Evolutionary conservation across 2,888 invertebrate genomes (phyloP).

Genomic region (Stomorhina lunata): DNA sequence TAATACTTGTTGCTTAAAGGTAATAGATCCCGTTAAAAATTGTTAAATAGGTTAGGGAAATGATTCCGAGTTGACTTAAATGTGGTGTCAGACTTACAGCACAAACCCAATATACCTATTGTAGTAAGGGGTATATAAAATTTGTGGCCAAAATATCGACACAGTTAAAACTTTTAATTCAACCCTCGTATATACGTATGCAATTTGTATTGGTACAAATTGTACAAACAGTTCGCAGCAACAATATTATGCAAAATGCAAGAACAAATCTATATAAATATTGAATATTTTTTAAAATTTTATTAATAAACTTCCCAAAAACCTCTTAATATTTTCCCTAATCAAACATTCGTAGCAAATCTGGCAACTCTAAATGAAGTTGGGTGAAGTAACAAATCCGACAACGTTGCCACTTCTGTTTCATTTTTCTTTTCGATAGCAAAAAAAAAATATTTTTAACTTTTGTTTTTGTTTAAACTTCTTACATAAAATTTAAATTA

Average conservation of each 20-base stretch:
- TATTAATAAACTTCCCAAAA: background rate
- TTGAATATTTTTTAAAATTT: background rate
- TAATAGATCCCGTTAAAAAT: too few relatives aligned
- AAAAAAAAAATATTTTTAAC: background rate
- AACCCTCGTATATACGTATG: background rate
- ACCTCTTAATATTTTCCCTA: background rate
- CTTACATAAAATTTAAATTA: conserved; percentile 20
- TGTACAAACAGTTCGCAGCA: background rate
- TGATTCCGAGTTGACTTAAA: too few relatives aligned
- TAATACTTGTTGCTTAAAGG: too few relatives aligned
- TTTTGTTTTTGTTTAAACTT: conserved; percentile 32
- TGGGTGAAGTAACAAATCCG: background rate
- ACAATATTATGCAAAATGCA: conserved; percentile 49
- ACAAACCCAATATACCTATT: too few relatives aligned
- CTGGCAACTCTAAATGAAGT: conserved; percentile 40
- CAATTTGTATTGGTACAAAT: background rate
- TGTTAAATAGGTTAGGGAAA: too few relatives aligned
- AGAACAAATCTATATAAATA: too few relatives aligned
- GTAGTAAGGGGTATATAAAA: too few relatives aligned
- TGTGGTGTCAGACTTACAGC: too few relatives aligned
- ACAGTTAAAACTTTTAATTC: background rate
- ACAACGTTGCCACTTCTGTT: background rate
- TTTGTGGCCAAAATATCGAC: background rate
- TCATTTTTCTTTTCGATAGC: background rate
- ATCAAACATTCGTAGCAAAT: background rate